Conservation (phyloP, 2,797 vertebrate genomes). For the Peromyscus nudipes region DNA sequence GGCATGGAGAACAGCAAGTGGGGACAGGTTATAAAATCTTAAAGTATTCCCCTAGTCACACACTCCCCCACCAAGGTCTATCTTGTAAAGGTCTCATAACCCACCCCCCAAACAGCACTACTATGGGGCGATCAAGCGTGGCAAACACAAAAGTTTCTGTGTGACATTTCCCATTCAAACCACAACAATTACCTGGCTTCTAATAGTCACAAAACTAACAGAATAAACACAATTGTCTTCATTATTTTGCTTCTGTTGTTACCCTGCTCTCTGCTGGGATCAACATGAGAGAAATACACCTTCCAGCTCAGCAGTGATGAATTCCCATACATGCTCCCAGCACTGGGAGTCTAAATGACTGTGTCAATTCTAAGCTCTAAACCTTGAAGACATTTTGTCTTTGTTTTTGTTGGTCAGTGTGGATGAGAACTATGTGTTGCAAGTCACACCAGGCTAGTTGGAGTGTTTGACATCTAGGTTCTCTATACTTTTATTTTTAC, state of each 20-base stretch:
- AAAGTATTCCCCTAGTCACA: too few species aligned
- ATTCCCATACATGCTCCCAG: neutral
- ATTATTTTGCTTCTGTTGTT: neutral
- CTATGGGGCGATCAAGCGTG: neutral
- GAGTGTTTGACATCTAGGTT: neutral
- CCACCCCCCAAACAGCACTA: neutral
- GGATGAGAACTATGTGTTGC: neutral
- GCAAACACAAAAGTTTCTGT: neutral
- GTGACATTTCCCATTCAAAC: neutral
- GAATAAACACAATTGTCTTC: neutral
- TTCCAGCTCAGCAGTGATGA: neutral
- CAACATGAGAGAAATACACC: too few species aligned
- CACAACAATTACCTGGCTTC: neutral
- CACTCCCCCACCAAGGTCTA: neutral
- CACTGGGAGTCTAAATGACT: neutral
- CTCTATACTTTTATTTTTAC: neutral
- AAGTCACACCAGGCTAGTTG: neutral
- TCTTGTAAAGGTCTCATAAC: neutral
- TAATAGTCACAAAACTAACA: neutral
- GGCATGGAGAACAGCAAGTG: neutral
- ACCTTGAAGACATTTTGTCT: neutral
- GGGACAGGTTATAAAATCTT: neutral
- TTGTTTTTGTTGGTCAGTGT: neutral
- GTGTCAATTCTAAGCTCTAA: neutral
- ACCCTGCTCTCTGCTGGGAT: fast-evolving